These are phyloP conservation scores for Paratrypauchen microcephalus DNA, from an alignment of 2,797 vertebrate species.

Conservation along the genomic window DNA sequence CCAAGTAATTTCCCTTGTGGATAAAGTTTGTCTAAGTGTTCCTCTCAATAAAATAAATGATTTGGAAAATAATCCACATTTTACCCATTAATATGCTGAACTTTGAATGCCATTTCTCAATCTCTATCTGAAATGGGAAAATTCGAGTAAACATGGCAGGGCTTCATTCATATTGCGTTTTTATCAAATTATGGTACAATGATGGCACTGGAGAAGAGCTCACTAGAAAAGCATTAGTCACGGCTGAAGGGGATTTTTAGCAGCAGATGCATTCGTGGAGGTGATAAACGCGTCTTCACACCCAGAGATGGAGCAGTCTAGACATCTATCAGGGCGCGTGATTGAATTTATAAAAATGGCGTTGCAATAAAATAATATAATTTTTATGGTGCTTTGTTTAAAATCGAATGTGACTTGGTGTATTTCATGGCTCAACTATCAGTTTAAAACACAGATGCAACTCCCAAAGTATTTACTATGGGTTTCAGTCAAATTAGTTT, in stretches of 20 bases:
- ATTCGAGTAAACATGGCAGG: slow-evolving; percentile 1
- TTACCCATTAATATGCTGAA: background rate
- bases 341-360: slow-evolving; percentile 1
- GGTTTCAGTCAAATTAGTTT: background rate
- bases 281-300: slow-evolving; percentile 8
- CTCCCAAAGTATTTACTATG: background rate
- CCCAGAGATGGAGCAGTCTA: slow-evolving; percentile 3
- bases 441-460: background rate
- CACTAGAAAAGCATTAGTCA: slow-evolving; percentile 4
- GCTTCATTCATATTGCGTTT: background rate
- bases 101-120: background rate
- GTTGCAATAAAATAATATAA: slow-evolving; percentile 5
- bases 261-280: slow-evolving; percentile 2
- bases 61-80: background rate
- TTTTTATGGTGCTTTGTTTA: background rate
- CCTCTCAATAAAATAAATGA: background rate
- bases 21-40: background rate
- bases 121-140: slow-evolving; percentile 2
- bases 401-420: slow-evolving; percentile 2
- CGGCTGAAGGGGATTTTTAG: background rate
- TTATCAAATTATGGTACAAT: background rate
- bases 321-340: background rate
- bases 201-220: background rate
- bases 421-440: background rate
- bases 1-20: too few species aligned